Conservation (phyloP, 2,888 invertebrate species). For the Craniophora ligustri region DNA sequence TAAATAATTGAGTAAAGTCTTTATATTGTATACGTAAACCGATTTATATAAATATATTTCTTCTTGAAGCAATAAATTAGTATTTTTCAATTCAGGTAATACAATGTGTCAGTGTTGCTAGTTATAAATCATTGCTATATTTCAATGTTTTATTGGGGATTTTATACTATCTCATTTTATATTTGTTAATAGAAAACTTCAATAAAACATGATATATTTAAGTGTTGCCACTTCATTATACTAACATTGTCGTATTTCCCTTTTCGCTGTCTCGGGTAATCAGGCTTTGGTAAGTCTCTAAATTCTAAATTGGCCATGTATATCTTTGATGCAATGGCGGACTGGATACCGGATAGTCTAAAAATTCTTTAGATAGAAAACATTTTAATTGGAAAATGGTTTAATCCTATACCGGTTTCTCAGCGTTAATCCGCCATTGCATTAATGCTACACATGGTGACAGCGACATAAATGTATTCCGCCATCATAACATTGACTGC, state of each 20-base stretch:
- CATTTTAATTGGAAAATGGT: no score
- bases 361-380: background rate
- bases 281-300: conserved; percentile 85
- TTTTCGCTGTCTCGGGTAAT: conserved; percentile 73
- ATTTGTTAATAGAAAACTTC: conserved; percentile 9
- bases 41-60: background rate
- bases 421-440: conserved; percentile 25
- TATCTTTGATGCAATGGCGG: conserved; percentile 23
- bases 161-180: background rate
- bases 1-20: no score
- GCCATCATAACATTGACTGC: no score
- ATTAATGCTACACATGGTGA: background rate
- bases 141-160: conserved; percentile 29
- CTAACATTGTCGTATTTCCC: conserved; percentile 64
- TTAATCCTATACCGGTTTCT: background rate
- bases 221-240: conserved; percentile 43
- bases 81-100: conserved; percentile 5
- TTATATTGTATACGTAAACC: no score
- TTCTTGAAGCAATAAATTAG: background rate
- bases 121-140: conserved; percentile 14
- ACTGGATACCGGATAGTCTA: conserved; percentile 20
- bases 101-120: conserved; percentile 28
- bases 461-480: conserved; percentile 13
- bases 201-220: conserved; percentile 25
- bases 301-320: conserved; percentile 60